Base-by-base conservation (phyloP, 2,888 invertebrate genomes). In the Dysmachus trigonus region DNA sequence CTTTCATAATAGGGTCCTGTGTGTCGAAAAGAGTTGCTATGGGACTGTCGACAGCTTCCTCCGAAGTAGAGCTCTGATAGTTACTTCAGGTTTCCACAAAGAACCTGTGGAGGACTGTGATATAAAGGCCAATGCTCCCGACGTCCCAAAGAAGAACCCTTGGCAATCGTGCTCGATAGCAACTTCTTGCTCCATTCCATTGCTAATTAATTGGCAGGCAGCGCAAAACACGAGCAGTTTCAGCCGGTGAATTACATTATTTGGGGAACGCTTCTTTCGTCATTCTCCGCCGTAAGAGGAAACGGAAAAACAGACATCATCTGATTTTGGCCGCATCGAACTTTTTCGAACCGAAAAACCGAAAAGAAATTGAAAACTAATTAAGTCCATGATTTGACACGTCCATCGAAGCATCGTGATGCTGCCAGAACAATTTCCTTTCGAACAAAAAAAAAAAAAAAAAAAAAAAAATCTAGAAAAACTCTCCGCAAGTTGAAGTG, bases 311-410 rank as follows among this genome's bases (percentile, higher is more conserved):
- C 38, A 76, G 38, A 76, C 38, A 76, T 76, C 76, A 33, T 35
- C 76, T 35, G n/a, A 33, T 76, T 76, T 76, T 76, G 38, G 4
- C 18, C 22, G 76, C 38, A 18, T 76, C 76, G 38, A 76, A 76
- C 38, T 76, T 85, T 30, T 53, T 33, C 47, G 33, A 15, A 62
- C 41, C 15, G 18, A 62, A 62, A 79, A 22, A 53, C 74, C 38
- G 73, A 51, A 79, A 62, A 84, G 84, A 86, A 86, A 86, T 86
- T 86, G 86, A 86, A 86, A 86, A 86, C 86, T 86, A 86, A 86
- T 86, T 84, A 86, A 86, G 86, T 86, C 86, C 83, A 83, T 84
- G 86, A 86, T 86, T 86, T 86, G 86, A 86, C 86, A 86, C 86
- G 86, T 86, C 84, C 86, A 86, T 84, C 86, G 86, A 86, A 84